Evolutionary conservation across 1,140 invertebrate genomes (phyloP).

Genomic region (Propsilocerus akamusi): DNA sequence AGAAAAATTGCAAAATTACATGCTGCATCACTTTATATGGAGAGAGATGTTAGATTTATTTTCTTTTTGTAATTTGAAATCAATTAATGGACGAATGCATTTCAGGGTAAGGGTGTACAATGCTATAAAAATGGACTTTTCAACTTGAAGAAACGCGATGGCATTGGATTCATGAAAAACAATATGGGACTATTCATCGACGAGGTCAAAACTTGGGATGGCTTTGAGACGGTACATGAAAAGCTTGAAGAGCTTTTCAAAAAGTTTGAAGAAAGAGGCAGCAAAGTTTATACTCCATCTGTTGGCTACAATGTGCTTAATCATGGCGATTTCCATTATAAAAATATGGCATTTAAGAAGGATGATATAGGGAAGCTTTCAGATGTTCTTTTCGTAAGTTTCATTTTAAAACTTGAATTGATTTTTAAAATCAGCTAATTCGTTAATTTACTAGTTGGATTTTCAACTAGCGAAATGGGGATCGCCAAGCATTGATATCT

Average conservation of each 20-base stretch:
- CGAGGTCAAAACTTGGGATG: background rate
- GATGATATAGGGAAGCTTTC: constrained; percentile 24
- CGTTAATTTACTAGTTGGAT: constrained; percentile 15
- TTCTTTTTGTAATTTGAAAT: background rate
- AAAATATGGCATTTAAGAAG: constrained; percentile 45
- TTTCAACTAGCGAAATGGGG: constrained; percentile 20
- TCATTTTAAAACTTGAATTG: background rate
- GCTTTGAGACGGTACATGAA: background rate
- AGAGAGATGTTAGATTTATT: background rate
- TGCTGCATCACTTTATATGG: background rate
- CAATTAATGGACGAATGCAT: too few species aligned
- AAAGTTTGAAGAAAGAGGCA: background rate
- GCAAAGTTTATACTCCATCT: constrained; percentile 10
- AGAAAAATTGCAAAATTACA: background rate
- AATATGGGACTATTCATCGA: background rate
- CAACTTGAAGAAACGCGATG: background rate
- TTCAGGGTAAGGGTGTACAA: background rate
- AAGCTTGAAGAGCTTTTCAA: background rate
- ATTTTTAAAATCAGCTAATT: constrained; percentile 2
- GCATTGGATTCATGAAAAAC: background rate
- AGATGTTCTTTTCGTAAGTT: constrained; percentile 33
- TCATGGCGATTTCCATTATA: constrained; percentile 45
- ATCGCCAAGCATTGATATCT: constrained; percentile 18
- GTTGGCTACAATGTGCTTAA: constrained; percentile 35
- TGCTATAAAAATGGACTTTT: background rate